Conservation (phyloP, 2,888 invertebrate genomes). For the Apamea sordens region DNA sequence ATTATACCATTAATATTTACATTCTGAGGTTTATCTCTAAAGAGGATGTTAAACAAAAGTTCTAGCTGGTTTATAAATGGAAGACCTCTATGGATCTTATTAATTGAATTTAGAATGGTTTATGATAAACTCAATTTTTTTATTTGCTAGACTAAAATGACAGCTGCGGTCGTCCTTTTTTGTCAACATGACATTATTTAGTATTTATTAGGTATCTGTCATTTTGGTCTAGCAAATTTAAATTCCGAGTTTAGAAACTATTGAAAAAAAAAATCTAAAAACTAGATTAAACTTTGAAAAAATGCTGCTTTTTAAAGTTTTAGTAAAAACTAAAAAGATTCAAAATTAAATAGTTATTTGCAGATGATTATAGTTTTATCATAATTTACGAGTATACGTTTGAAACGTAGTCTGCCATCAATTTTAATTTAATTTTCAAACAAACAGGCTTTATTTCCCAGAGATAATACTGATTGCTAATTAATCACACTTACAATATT, state of each 20-base stretch:
- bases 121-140: not conserved
- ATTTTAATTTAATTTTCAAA: slow-evolving; percentile 9
- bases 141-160: too few species aligned
- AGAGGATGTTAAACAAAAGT: slow-evolving; percentile 34
- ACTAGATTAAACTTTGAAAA: not conserved
- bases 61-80: slow-evolving; percentile 30
- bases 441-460: not conserved
- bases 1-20: slow-evolving; percentile 25
- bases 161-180: too few species aligned
- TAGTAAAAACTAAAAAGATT: not conserved
- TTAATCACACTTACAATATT: slow-evolving; percentile 35
- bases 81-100: slow-evolving; percentile 1
- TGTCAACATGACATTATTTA: too few species aligned
- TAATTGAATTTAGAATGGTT: slow-evolving; percentile 12
- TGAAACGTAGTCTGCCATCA: not conserved
- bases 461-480: slow-evolving; percentile 16
- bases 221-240: too few species aligned
- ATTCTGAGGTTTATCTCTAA: slow-evolving; percentile 23
- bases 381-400: not conserved
- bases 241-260: not conserved
- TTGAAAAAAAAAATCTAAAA: not conserved
- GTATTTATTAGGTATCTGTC: too few species aligned
- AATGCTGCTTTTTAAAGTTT: not conserved
- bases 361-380: not conserved
- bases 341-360: not conserved